Evolutionary conservation across 92 coral and sea anemone species (phyloP).

Genomic region (Epizoanthus rinbou): DNA sequence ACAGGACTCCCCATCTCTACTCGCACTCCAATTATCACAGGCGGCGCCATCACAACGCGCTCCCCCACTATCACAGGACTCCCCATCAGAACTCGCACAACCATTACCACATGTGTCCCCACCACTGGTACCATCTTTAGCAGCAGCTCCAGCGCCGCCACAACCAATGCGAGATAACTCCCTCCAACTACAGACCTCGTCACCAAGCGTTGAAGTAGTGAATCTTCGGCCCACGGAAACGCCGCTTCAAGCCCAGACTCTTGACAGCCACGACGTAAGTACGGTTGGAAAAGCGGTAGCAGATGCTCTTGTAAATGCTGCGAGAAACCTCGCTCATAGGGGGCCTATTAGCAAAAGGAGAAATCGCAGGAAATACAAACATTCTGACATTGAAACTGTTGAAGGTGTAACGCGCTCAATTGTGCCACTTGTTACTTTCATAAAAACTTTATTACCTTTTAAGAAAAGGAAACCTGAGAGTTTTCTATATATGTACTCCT

Average conservation of each 20-base stretch:
- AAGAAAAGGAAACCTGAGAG: neutral
- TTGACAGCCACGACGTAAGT: constrained; percentile 5
- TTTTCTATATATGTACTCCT: neutral
- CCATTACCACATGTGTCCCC: too few species aligned
- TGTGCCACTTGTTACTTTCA: constrained; percentile 19
- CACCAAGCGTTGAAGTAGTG: constrained; percentile 22
- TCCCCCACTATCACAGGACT: neutral
- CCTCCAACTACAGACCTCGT: neutral
- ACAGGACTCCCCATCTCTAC: neutral
- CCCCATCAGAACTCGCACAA: too few species aligned
- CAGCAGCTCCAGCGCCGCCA: constrained; percentile 10
- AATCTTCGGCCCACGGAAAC: neutral
- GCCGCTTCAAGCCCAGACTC: constrained; percentile 1
- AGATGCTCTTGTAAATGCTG: constrained; percentile 29
- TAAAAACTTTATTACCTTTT: neutral
- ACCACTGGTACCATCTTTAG: neutral
- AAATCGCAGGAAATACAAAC: constrained; percentile 7
- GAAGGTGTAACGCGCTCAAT: constrained; percentile 23
- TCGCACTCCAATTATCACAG: neutral
- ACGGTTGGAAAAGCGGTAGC: constrained; percentile 33
- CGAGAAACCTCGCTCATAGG: constrained; percentile 27
- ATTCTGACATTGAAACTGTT: constrained; percentile 28
- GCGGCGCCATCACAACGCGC: neutral
- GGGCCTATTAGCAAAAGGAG: neutral
- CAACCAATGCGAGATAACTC: constrained; percentile 1